These are phyloP conservation scores for Syndactyla subalaris DNA, from an alignment of 2,797 vertebrate genomes.

Conservation along the genomic window DNA sequence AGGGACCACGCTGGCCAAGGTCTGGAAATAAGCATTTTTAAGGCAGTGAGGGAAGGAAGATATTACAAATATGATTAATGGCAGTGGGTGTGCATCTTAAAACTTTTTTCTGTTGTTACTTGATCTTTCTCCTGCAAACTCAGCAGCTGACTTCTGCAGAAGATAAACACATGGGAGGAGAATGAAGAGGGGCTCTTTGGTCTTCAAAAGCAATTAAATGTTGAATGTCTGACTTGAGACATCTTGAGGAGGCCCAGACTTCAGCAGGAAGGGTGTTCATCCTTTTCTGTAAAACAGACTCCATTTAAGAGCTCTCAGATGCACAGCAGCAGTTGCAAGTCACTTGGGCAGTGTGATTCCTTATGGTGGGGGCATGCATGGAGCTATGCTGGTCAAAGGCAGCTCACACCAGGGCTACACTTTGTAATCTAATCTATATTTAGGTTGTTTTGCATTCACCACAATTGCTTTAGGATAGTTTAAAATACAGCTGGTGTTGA, in stretches of 20 bases:
- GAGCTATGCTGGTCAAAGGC: neutral
- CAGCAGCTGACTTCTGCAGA: slow-evolving; percentile 54
- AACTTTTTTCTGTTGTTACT: slow-evolving; percentile 49
- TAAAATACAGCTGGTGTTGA: neutral
- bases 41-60: neutral
- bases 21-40: slow-evolving; percentile 25
- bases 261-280: neutral
- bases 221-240: slow-evolving; percentile 16
- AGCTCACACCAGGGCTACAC: neutral
- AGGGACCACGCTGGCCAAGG: neutral
- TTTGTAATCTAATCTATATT: neutral
- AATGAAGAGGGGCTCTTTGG: slow-evolving; percentile 22
- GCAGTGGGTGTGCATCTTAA: slow-evolving; percentile 14
- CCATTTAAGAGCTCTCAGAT: neutral
- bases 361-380: neutral
- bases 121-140: slow-evolving; percentile 54
- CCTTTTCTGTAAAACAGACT: neutral
- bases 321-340: slow-evolving; percentile 36
- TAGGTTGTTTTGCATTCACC: neutral
- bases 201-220: slow-evolving; percentile 54
- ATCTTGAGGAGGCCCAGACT: slow-evolving; percentile 38
- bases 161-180: slow-evolving; percentile 60
- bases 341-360: neutral
- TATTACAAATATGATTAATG: slow-evolving; percentile 45
- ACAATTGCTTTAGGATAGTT: neutral